These are phyloP conservation scores for Nipponia nippon DNA, from an alignment of 2,113 vertebrate genomes.

Conservation along the genomic window DNA sequence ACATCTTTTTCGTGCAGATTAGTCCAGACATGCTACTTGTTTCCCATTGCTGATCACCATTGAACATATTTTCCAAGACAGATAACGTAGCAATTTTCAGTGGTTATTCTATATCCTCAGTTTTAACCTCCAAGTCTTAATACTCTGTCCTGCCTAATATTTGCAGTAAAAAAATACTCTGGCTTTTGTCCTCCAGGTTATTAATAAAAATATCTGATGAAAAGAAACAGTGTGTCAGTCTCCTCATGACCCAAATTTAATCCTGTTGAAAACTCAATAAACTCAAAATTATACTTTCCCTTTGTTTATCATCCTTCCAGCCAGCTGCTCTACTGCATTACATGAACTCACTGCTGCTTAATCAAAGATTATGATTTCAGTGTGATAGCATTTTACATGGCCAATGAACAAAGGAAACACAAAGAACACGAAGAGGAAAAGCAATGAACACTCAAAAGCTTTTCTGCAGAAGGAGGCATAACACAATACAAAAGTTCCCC, in stretches of 20 bases:
- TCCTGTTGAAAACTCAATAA: background rate
- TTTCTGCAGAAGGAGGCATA: background rate
- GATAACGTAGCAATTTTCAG: background rate
- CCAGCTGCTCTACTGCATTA: background rate
- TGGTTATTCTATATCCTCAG: background rate
- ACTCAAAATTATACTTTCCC: background rate
- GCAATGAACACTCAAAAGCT: background rate
- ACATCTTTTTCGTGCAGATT: background rate
- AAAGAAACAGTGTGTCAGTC: background rate
- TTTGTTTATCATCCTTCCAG: constrained; percentile 7
- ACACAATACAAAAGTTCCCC: background rate
- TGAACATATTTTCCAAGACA: background rate
- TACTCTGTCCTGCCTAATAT: background rate
- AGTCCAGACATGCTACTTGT: background rate
- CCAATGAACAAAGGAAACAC: background rate
- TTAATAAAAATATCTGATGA: background rate
- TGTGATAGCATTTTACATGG: background rate
- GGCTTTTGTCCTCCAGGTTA: background rate
- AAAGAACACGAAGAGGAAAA: background rate
- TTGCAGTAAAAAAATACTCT: background rate
- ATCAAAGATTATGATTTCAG: background rate
- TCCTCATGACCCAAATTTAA: background rate
- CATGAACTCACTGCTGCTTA: background rate
- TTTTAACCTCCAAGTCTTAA: background rate
- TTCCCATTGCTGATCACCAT: background rate